Evolutionary conservation across 2,797 vertebrate species (phyloP), one percentile per base, ranked within the genome.

Genomic region (Melanotaenia trifasciata): DNA sequence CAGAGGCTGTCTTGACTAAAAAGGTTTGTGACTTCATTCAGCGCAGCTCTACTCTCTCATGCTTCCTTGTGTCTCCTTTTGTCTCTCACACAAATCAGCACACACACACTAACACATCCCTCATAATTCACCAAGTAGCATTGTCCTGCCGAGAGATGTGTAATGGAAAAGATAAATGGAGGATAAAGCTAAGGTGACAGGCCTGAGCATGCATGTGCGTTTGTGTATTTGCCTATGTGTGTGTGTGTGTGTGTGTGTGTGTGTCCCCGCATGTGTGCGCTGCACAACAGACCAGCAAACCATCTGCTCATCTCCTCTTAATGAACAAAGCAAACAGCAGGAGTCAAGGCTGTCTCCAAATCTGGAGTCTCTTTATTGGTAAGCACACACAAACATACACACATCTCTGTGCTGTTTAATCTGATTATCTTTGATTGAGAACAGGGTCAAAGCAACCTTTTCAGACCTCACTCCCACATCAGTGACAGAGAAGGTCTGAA

Each of bases 141-240:
- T 90, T 92, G 91, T 91, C 89, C 92, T 94, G 91, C 89, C 75
- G 86, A 84, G 89, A 88, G 89, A 92, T 85, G 91, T 90, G 92
- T 96, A 96, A 97, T 96, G 95, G 96, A 96, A 96, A 96, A 93
- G 91, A 93, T 92, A 94, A 93, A 94, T 93, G 90, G 93, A 92
- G 90, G 87, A 93, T 96, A 96, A 96, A 96, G 95, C 95, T 93
- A 91, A 92, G 91, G 92, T 93, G 91, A 92, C 92, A 91, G 88
- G 86, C 73, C 79, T 1, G 82, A 86, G 87, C 81, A 80, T 83
- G 80, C 75, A 77, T 74, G 84, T 72, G 84, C 77, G 82, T 86
- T 59, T 64, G 80, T 85, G 74, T 83, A 65, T 89, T 67, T 89
- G 77, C 56, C 36, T n/a, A 72, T 67, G 36, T 78, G 74, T 63